Conservation (phyloP, 2,797 vertebrate species). For the Delichon dasypus region DNA sequence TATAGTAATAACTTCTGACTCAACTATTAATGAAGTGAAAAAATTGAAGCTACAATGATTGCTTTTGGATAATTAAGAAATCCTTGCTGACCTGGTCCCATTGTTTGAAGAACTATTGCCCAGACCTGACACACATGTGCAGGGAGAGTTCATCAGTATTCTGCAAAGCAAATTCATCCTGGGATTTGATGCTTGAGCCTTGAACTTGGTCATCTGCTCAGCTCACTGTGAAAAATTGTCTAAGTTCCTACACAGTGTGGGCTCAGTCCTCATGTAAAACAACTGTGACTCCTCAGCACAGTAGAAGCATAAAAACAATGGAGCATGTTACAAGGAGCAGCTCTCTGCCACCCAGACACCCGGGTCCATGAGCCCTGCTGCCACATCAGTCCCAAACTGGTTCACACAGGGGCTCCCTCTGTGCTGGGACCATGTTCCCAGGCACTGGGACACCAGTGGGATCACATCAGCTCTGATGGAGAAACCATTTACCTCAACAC, state of each 20-base stretch:
- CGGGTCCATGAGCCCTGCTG: no score
- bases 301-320: neutral
- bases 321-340: rapidly evolving
- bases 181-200: neutral
- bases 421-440: neutral
- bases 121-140: neutral
- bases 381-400: rapidly evolving
- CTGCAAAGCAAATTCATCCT: neutral
- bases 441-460: neutral
- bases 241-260: neutral
- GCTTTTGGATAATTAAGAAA: neutral
- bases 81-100: neutral
- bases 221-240: neutral
- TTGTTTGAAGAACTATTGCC: neutral
- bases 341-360: neutral
- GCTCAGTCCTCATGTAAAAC: neutral
- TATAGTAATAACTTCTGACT: neutral
- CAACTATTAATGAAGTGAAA: neutral
- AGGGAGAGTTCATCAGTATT: neutral
- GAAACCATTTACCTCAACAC: neutral
- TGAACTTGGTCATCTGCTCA: neutral
- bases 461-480: neutral
- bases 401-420: rapidly evolving
- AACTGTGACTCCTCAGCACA: neutral
- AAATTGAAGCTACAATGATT: neutral